Evolutionary conservation across 2,797 vertebrate species (phyloP).

Genomic region (Microctenopoma lineatum): DNA sequence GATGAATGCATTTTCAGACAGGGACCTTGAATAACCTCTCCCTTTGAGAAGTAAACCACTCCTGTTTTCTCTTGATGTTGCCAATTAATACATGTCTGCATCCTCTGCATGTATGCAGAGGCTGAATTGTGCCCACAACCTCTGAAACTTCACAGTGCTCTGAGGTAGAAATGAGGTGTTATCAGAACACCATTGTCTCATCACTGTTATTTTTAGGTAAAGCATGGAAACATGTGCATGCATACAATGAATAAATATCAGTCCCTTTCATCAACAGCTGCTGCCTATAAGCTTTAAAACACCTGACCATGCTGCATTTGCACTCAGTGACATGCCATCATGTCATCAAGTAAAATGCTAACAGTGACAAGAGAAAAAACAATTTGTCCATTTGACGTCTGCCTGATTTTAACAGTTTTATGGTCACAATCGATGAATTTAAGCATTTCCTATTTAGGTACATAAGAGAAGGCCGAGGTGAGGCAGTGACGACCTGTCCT

Average conservation of each 20-base stretch:
- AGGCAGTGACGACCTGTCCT: no score
- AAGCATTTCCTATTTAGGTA: no score
- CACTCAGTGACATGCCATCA: no score
- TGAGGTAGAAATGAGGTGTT: no score
- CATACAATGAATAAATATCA: neutral
- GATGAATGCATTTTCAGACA: slow-evolving; percentile 23
- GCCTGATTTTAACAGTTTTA: no score
- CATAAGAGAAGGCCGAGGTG: no score
- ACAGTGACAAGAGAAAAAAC: no score
- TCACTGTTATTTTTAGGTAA: slow-evolving; percentile 3
- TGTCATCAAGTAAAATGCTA: no score
- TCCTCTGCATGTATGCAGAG: neutral
- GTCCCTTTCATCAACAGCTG: neutral
- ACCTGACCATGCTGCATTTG: no score
- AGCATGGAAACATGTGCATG: neutral
- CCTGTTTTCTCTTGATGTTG: neutral
- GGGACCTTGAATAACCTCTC: slow-evolving; percentile 26
- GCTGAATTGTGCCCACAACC: neutral
- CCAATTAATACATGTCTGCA: neutral
- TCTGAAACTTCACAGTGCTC: neutral
- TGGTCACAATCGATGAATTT: no score
- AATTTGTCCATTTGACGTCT: no score
- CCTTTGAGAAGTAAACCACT: slow-evolving; percentile 3
- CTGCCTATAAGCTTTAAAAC: neutral
- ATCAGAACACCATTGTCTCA: neutral